Evolutionary conservation across 2,113 vertebrate species (phyloP).

Genomic region (Atlantisia rogersi): DNA sequence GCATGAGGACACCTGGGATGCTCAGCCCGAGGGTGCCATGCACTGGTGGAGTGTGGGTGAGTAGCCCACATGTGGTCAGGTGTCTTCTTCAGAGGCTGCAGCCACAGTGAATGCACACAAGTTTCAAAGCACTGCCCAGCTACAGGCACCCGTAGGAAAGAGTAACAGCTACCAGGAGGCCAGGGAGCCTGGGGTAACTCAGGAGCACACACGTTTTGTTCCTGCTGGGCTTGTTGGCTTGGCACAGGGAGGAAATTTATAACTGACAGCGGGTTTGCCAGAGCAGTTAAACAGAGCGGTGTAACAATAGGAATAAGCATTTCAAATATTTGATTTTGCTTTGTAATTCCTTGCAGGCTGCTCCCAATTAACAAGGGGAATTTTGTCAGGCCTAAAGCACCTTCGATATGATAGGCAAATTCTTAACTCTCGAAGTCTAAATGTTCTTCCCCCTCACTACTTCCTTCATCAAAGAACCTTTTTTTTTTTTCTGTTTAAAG

Average conservation of each 20-base stretch:
- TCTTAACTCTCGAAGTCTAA: not conserved
- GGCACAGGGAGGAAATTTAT: constrained; percentile 7
- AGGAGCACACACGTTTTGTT: accelerated
- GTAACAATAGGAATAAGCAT: constrained; percentile 36
- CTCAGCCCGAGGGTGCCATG: accelerated
- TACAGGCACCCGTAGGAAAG: not conserved
- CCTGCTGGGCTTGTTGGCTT: not conserved
- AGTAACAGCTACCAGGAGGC: not conserved
- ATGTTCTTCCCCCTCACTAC: accelerated
- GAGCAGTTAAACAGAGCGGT: constrained; percentile 2
- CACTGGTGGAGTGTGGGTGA: not conserved
- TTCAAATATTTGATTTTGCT: constrained; percentile 60
- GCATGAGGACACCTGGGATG: not conserved
- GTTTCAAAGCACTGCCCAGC: not conserved
- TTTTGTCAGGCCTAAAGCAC: not conserved
- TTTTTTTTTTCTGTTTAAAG: not conserved
- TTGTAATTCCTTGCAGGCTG: constrained; percentile 37
- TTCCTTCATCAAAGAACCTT: not conserved
- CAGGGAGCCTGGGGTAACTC: not conserved
- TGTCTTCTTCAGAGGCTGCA: not conserved
- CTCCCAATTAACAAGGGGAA: constrained; percentile 21
- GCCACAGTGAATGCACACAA: accelerated
- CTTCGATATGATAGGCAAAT: not conserved
- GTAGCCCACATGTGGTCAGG: not conserved
- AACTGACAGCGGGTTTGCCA: not conserved